Evolutionary conservation across 2,113 vertebrate species (phyloP).

Genomic region (Platanista minor): DNA sequence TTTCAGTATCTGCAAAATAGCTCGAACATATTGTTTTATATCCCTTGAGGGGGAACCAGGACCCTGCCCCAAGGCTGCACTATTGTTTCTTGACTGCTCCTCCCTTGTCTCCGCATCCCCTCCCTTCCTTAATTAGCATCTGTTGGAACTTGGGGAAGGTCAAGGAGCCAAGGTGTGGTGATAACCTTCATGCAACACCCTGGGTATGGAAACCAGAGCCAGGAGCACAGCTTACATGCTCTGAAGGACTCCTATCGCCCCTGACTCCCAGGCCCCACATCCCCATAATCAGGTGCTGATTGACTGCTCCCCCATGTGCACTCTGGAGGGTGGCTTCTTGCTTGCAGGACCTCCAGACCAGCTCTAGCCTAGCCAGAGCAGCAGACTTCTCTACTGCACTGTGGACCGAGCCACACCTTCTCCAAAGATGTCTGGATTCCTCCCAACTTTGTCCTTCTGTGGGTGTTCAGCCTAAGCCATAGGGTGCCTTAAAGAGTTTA

Average conservation of each 20-base stretch:
- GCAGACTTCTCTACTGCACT: neutral
- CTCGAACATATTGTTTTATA: too few relatives aligned
- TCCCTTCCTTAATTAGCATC: too few relatives aligned
- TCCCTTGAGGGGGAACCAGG: too few relatives aligned
- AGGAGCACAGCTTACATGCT: rapidly evolving
- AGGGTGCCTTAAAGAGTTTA: neutral
- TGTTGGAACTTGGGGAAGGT: too few relatives aligned
- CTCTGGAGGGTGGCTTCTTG: neutral
- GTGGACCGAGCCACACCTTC: neutral
- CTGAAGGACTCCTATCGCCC: rapidly evolving
- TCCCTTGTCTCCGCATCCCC: too few relatives aligned
- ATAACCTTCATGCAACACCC: neutral
- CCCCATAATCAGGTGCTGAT: neutral
- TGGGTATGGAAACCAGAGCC: neutral
- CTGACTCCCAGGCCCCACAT: rapidly evolving
- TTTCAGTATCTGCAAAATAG: too few relatives aligned
- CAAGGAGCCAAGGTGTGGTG: rapidly evolving
- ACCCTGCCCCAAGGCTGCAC: too few relatives aligned
- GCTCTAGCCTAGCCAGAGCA: neutral
- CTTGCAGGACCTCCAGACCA: neutral
- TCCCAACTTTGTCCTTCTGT: neutral
- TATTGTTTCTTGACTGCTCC: too few relatives aligned
- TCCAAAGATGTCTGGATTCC: neutral
- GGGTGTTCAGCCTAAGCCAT: neutral
- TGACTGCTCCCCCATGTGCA: neutral